phyloP scores from a whole-genome alignment of 2,113 vertebrate genomes.

The Mionectes macconnelli region DNA sequence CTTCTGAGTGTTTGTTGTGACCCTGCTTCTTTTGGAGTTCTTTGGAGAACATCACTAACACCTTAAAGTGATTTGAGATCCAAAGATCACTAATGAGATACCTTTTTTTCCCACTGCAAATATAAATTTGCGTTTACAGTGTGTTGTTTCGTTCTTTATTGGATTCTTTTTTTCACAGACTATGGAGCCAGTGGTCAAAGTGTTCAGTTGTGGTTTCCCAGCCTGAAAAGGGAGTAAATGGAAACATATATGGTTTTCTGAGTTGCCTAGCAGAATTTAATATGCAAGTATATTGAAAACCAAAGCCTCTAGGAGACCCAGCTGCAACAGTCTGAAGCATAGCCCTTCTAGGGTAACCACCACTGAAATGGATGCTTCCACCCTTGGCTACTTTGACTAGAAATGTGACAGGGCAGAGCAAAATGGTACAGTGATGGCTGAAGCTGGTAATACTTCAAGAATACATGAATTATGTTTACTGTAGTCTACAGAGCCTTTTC shows the following conservation, averaged over 20 bases:
- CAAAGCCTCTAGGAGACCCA: neutral
- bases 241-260: neutral
- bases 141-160: neutral
- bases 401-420: neutral
- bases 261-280: neutral
- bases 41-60: neutral
- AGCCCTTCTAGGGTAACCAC: rapidly evolving
- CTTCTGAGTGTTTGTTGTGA: neutral
- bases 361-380: neutral
- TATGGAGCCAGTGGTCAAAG: neutral
- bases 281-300: neutral
- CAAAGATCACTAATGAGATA: neutral
- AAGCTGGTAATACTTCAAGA: neutral
- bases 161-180: neutral
- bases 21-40: neutral
- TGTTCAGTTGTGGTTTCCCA: neutral
- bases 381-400: neutral
- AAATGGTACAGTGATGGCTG: neutral
- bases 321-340: neutral
- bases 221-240: neutral
- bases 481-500: neutral
- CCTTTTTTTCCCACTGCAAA: neutral
- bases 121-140: neutral
- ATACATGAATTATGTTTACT: neutral
- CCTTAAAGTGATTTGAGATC: neutral